Evolutionary conservation across 2,888 invertebrate species (phyloP), one percentile per base, ranked within the genome.

Genomic region (Leptinotarsa tumamoca): DNA sequence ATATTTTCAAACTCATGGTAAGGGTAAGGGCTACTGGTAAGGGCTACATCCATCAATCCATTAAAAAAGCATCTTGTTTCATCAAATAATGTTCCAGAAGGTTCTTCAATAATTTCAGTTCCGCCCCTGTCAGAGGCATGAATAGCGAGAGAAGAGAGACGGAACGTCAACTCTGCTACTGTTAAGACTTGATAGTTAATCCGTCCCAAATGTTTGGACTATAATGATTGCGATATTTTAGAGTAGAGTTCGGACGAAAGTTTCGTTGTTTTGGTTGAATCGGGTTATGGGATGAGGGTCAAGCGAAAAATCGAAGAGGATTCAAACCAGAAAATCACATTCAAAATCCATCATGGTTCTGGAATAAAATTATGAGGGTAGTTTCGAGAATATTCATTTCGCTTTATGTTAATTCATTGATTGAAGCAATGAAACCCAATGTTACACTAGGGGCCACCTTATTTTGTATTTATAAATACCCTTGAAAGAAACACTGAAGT

Each of bases 211-310:
- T 84, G 85, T 85, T 85, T 84, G 84, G 82, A 83, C 83, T 83
- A 83, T 84, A 85, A 85, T 84, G 84, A 85, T 84, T 82, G 82
- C 84, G 84, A 85, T 85, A 85, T 84, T 85, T 84, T 82, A 84
- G 79, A 78, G 76, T 52, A 76, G 73, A 75, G 72, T 68, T 50
- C 15, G 56, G 66, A 10, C 52, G 67, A 67, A 72, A 72, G 67
- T 77, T 77, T 70, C 58, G 76, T 76, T 74, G 74, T 74, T 74
- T 70, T 70, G 68, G 70, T 73, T 70, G 67, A 73, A 68, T 68
- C 52, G 67, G 56, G 66, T 67, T 63, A 68, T 58, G 71, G 73
- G 58, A 73, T 58, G 61, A 71, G 70, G 76, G 76, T 56, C 67
- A 70, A 73, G 73, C 69, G 63, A 52, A 69, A 72, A 72, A 63